Conservation (phyloP, 2,113 vertebrate genomes). For the Bos indicus region DNA sequence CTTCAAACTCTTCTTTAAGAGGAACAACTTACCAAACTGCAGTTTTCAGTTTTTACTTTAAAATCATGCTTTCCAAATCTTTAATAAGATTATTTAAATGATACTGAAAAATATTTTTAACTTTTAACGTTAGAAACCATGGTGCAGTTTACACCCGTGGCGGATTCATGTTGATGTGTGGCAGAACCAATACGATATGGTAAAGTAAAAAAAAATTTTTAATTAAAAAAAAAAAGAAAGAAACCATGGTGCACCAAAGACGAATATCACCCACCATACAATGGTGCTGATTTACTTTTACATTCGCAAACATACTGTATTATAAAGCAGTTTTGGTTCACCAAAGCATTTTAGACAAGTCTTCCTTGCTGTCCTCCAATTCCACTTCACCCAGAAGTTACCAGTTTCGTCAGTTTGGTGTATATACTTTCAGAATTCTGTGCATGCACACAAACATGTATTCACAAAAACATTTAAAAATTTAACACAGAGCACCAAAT, state of each 20-base stretch:
- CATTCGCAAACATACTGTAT: neutral
- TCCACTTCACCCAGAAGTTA: neutral
- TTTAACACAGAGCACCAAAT: neutral
- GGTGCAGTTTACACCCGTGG: neutral
- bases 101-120: neutral
- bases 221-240: neutral
- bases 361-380: neutral
- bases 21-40: neutral
- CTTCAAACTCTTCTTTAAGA: neutral
- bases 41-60: slow-evolving; percentile 5
- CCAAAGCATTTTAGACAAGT: neutral
- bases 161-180: too few relatives aligned
- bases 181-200: too few relatives aligned
- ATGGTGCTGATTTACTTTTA: neutral
- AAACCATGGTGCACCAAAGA: neutral
- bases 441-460: neutral
- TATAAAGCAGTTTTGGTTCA: neutral
- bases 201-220: too few relatives aligned
- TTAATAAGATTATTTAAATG: neutral
- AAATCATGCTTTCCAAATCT: neutral
- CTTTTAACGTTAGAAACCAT: neutral
- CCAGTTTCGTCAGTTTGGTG: neutral
- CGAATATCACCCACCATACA: neutral
- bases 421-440: neutral
- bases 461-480: neutral